Percentiles rank a stretch among this genome's conserved stretches.
phyloP scores from a whole-genome alignment of 2,888 invertebrate species.

The Byasa hedistus region DNA sequence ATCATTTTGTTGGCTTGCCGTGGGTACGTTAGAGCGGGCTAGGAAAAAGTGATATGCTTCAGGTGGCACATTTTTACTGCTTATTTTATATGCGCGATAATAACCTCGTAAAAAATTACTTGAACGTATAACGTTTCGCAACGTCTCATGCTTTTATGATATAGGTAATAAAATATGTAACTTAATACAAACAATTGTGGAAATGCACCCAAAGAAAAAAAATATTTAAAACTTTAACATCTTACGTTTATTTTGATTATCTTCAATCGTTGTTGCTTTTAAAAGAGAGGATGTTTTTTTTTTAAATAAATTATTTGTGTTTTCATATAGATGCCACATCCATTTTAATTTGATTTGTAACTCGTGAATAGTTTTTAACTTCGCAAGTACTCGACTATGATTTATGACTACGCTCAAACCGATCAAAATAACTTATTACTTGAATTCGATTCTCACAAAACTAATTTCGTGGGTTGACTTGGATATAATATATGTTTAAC shows the following conservation, averaged over 20 bases:
- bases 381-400: constrained; percentile 28
- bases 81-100: constrained; percentile 23
- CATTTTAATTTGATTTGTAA: constrained; percentile 2
- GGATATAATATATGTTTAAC: not conserved
- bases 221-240: too few relatives aligned
- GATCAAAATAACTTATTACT: constrained; percentile 19
- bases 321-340: constrained; percentile 16
- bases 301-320: not conserved
- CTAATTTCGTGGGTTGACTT: not conserved
- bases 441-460: constrained; percentile 17
- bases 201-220: too few relatives aligned
- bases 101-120: not conserved
- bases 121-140: constrained; percentile 4
- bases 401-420: constrained; percentile 26
- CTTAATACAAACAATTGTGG: not conserved
- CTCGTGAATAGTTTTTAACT: constrained; percentile 19
- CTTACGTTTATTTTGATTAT: too few relatives aligned
- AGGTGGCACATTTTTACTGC: constrained; percentile 41
- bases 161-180: not conserved
- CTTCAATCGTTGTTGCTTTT: too few relatives aligned
- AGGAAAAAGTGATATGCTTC: constrained; percentile 36
- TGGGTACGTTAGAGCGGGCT: constrained; percentile 34
- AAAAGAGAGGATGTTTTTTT: too few relatives aligned
- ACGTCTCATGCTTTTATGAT: not conserved
- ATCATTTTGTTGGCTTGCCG: constrained; percentile 63